Conservation (phyloP, 2,797 vertebrate genomes). For the Sebastes matsubarae region DNA sequence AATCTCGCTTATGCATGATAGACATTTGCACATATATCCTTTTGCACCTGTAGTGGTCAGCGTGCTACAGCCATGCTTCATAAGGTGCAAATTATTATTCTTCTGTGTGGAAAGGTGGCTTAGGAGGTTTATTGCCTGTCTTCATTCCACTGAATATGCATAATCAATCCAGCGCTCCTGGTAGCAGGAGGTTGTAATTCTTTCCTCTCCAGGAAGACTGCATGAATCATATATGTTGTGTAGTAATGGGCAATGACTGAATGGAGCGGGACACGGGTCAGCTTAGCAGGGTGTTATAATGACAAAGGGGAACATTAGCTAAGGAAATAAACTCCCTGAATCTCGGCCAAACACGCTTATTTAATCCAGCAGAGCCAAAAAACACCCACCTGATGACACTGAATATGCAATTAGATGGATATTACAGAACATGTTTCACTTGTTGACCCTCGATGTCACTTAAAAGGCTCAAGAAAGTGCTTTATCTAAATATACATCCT, state of each 20-base stretch:
- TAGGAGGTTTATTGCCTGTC: slow-evolving; percentile 64
- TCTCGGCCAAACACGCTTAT: slow-evolving; percentile 67
- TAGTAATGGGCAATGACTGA: slow-evolving; percentile 67
- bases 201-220: slow-evolving; percentile 46
- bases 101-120: slow-evolving; percentile 59
- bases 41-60: slow-evolving; percentile 24
- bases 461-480: slow-evolving; percentile 35
- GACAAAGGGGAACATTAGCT: slow-evolving; percentile 80
- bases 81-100: slow-evolving; percentile 58
- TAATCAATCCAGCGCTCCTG: slow-evolving; percentile 71
- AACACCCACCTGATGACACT: slow-evolving; percentile 76
- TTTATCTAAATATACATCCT: slow-evolving; percentile 56
- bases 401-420: slow-evolving; percentile 76
- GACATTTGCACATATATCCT: not conserved
- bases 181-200: slow-evolving; percentile 69
- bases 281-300: slow-evolving; percentile 71
- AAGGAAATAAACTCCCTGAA: slow-evolving; percentile 72
- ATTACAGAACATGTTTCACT: slow-evolving; percentile 63
- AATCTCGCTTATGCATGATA: slow-evolving; percentile 9
- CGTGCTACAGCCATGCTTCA: slow-evolving; percentile 33
- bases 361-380: slow-evolving; percentile 73
- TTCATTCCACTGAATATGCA: slow-evolving; percentile 74
- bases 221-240: slow-evolving; percentile 71
- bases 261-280: slow-evolving; percentile 74
- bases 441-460: slow-evolving; percentile 66